phyloP scores from a whole-genome alignment of 1,140 invertebrate species.

The Amyelois transitella region DNA sequence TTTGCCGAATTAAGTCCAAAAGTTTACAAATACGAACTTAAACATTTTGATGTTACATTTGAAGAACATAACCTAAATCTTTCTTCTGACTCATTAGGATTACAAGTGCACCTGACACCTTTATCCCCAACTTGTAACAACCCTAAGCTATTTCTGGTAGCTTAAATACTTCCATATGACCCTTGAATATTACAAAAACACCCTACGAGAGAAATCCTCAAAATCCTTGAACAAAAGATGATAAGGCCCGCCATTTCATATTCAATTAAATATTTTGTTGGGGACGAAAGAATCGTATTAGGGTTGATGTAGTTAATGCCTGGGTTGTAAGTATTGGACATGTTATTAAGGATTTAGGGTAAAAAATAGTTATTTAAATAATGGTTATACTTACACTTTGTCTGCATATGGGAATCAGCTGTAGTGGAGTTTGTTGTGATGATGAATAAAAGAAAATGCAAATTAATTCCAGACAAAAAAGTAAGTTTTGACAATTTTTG shows the following conservation, averaged over 20 bases:
- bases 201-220: slow-evolving; percentile 41
- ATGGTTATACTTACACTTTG: background rate
- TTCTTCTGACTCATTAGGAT: slow-evolving; percentile 13
- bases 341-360: background rate
- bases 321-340: slow-evolving; percentile 13
- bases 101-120: slow-evolving; percentile 27
- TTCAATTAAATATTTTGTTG: slow-evolving; percentile 71
- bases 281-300: slow-evolving; percentile 55
- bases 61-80: background rate
- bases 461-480: too few relatives aligned
- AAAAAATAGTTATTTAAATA: background rate
- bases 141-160: slow-evolving; percentile 42
- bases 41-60: background rate
- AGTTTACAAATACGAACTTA: too few relatives aligned
- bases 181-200: slow-evolving; percentile 53
- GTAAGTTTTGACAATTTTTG: too few relatives aligned
- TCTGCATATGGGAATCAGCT: background rate
- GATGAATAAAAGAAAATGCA: too few relatives aligned
- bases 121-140: slow-evolving; percentile 21
- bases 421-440: too few relatives aligned
- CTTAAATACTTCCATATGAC: slow-evolving; percentile 65
- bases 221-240: slow-evolving; percentile 67
- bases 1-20: slow-evolving; percentile 25
- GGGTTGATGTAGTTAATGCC: slow-evolving; percentile 32
- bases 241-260: slow-evolving; percentile 64